Evolutionary conservation across 35 echinoderm and acorn worm genomes (phyloP).

Genomic region (Heliocidaris tuberculata): DNA sequence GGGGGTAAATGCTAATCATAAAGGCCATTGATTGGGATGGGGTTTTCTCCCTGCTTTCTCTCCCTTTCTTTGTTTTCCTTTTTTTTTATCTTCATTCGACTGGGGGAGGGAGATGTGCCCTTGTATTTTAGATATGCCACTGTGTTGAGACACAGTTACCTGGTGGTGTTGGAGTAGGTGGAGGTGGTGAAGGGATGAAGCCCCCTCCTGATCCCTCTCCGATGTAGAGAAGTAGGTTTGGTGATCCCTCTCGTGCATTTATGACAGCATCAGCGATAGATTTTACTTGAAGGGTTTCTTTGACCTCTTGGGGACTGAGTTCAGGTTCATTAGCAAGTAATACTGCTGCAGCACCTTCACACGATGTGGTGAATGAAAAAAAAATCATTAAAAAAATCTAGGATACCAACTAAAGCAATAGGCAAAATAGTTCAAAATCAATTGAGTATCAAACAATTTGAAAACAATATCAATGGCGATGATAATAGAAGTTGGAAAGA

Average conservation of each 20-base stretch:
- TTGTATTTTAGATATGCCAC: too few species aligned
- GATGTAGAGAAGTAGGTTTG: constrained; percentile 66
- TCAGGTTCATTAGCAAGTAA: background rate
- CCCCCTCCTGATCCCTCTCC: constrained; percentile 42
- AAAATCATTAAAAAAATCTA: too few species aligned
- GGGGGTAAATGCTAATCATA: too few species aligned
- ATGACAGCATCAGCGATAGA: constrained; percentile 33
- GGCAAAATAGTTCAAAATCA: too few species aligned
- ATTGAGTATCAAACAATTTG: too few species aligned
- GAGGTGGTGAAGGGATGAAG: background rate
- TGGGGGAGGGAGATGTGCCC: background rate
- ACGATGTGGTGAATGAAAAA: background rate
- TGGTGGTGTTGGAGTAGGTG: background rate
- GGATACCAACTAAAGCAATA: too few species aligned
- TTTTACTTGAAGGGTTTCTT: constrained; percentile 36
- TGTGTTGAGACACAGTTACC: background rate
- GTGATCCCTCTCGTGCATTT: constrained; percentile 49
- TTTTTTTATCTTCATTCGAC: background rate
- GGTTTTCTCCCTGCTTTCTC: background rate
- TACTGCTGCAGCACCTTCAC: constrained; percentile 65
- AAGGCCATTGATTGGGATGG: too few species aligned
- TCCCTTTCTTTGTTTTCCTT: background rate
- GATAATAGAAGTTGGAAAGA: too few species aligned
- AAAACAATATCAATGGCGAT: too few species aligned
- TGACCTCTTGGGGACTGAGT: constrained; percentile 36